Evolutionary conservation across 1,140 invertebrate species (phyloP), one percentile per base, ranked within the genome.

Genomic region (Macrostomum lignano): DNA sequence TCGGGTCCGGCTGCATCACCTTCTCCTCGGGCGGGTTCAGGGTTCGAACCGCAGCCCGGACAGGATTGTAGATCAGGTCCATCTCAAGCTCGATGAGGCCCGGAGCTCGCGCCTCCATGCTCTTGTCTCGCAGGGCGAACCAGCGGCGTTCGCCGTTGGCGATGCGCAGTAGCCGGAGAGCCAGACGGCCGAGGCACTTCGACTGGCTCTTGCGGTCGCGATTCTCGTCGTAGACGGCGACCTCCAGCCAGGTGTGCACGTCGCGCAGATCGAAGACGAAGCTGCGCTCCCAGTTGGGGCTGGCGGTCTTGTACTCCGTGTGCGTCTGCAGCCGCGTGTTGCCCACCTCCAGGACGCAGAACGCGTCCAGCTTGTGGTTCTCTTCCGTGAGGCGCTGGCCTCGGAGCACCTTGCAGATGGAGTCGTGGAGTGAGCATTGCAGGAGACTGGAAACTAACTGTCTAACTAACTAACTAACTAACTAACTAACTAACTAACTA

Each of bases 111-210:
- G 67, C 65, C 11, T 71, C 61, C 37, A 94, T 63, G 46, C 93
- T 96, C 52, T 81, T 81, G 53, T 98, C 86, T 58, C 96, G 96
- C 14, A 98, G 60, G 0, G 73, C 71, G 51, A 84, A 94, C 84
- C 86, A 93, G 41, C 74, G 64, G 49, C 79, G 79, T 44, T 88
- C 78, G 3, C 77, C 74, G 48, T 79, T 86, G 39, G 69, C 62
- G 42, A 96, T 77, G 48, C 46, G 48, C 13, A 63, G 50, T n/a
- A 91, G 55, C 0, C 81, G 81, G 38, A 91, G 69, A 1, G 69
- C 69, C 7, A 91, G 58, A 55, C 76, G 78, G 2, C 82, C 82
- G 1, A 91, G 56, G 52, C 91, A 91, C 6, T 63, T 69, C 66
- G n/a, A n/a, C 52, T 93, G 81, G 1, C 81, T 74, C 52, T 81